Percentiles rank a stretch among this genome's conserved stretches.
Conservation (phyloP, 2,797 vertebrate genomes). For the Vultur gryphus region DNA sequence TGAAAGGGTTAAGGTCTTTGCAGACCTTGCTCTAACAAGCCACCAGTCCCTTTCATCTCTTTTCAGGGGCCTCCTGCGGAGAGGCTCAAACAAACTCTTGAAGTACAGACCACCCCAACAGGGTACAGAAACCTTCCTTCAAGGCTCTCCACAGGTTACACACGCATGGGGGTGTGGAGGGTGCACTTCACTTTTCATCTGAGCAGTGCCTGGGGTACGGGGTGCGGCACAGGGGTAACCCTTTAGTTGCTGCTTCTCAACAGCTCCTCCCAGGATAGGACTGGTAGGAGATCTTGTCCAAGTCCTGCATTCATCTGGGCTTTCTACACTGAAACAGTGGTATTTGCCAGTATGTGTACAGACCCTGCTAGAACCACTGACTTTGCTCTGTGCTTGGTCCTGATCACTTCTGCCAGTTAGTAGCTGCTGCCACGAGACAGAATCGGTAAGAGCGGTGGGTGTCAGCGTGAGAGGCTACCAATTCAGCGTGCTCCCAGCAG, state of each 20-base stretch:
- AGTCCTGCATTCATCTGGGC: not conserved
- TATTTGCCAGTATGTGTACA: accelerated
- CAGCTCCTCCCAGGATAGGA: not conserved
- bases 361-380: not conserved
- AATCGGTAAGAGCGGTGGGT: not conserved
- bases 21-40: not conserved
- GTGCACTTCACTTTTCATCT: not conserved
- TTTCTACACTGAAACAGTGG: not conserved
- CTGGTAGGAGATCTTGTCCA: not conserved
- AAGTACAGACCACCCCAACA: not conserved
- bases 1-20: not conserved
- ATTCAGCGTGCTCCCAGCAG: not conserved
- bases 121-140: not conserved
- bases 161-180: not conserved
- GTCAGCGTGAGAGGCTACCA: not conserved
- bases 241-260: not conserved
- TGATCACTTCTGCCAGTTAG: not conserved
- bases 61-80: not conserved
- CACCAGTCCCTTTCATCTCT: not conserved
- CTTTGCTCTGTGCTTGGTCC: not conserved
- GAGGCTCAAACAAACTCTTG: conserved; percentile 10
- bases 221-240: not conserved
- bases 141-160: not conserved
- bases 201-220: not conserved
- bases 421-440: not conserved